Base-by-base conservation (phyloP, 1,140 invertebrate species). In the Coelopa frigida region DNA sequence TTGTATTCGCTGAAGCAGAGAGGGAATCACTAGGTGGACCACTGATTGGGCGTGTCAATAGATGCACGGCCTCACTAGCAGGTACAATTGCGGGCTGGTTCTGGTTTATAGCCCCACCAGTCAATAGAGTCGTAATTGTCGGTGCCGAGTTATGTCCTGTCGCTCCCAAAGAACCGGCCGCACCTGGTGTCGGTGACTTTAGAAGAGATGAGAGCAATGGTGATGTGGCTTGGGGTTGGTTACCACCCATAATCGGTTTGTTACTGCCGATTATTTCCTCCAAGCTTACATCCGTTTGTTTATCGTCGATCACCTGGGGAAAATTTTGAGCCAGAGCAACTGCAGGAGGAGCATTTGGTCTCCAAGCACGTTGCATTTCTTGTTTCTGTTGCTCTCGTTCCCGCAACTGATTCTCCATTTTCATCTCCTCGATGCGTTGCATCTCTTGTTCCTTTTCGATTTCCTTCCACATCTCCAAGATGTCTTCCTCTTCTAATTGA, bases 151-250 rank as follows among this genome's bases (percentile, higher is more conserved):
- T 64, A 46, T 73, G 70, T 6, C 58, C 61, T n/a, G 22, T 58
- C 6, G 52, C 36, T 12, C 48, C 50, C 1, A 48, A 18, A 0
- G 53, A 47, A 29, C 50, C 53, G n/a, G 59, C 61, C n/a, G 68
- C 64, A 0, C 72, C 47, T 20, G 74, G 73, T 1, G 71, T 76
- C 0, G 82, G 84, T n/a, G 82, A 87, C 60, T 88, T 86, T 1
- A 92, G 70, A 11, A 91, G 70, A 49, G 84, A 89, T 5, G 87
- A 89, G 21, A 92, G 69, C n/a, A 91, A 63, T 0, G 87, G 87
- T 0, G 87, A 89, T 0, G 78, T 58, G 6, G 37, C 41, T 49
- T 53, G 43, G 10, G n/a, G 33, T 42, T 37, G 44, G 5, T n/a
- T 32, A n/a, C 10, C 38, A 48, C 24, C n/a, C n/a, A n/a, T n/a